phyloP scores from a whole-genome alignment of 2,888 invertebrate species.

The Tetramorium bicarinatum region DNA sequence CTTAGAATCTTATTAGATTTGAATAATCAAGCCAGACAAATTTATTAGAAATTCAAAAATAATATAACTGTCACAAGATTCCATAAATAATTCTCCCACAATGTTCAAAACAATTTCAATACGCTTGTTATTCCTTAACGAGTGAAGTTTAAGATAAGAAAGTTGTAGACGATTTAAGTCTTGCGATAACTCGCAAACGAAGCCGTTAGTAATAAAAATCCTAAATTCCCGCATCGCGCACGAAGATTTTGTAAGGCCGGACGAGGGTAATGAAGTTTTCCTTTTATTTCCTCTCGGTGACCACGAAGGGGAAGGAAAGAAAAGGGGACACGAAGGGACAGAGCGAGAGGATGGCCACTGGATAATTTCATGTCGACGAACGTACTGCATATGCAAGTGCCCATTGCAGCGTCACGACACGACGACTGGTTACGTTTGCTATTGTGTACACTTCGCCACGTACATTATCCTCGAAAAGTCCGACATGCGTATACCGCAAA shows the following conservation, averaged over 20 bases:
- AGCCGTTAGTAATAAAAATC: background rate
- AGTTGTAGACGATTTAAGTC: background rate
- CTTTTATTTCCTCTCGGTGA: constrained; percentile 28
- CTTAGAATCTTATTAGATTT: background rate
- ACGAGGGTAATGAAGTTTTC: constrained; percentile 47
- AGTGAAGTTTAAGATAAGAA: background rate
- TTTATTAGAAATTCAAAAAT: background rate
- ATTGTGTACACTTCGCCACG: constrained; percentile 43
- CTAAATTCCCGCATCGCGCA: too few species aligned
- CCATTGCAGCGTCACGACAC: constrained; percentile 62
- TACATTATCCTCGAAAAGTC: constrained; percentile 34
- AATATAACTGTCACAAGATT: background rate
- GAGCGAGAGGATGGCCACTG: constrained; percentile 56
- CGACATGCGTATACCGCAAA: background rate
- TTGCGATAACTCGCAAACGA: background rate
- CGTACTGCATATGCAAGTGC: constrained; percentile 69
- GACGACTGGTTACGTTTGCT: constrained; percentile 44
- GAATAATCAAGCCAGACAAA: background rate
- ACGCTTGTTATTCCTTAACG: background rate
- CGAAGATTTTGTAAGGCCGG: constrained; percentile 32
- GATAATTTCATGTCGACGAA: constrained; percentile 73
- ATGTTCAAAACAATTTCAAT: background rate
- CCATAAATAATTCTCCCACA: too few species aligned
- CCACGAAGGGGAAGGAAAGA: background rate
- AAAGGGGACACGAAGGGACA: constrained; percentile 17